Evolutionary conservation across 1,140 invertebrate species (phyloP).

Genomic region (Drosophila orosa): DNA sequence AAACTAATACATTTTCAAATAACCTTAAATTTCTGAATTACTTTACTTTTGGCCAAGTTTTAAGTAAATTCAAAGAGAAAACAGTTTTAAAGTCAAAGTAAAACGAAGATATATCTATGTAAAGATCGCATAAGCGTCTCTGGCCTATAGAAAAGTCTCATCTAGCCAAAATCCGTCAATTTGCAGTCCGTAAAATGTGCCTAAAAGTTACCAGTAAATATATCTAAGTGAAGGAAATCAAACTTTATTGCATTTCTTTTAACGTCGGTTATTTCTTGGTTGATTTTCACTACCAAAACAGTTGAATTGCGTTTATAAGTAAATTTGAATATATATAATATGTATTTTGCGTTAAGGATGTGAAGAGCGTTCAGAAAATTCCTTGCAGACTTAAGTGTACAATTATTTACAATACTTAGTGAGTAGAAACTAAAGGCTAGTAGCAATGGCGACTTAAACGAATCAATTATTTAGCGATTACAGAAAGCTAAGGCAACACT

Average conservation of each 20-base stretch:
- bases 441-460: slow-evolving; percentile 38
- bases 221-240: slow-evolving; percentile 47
- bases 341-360: slow-evolving; percentile 23
- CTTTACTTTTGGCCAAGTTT: not conserved
- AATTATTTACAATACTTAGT: slow-evolving; percentile 57
- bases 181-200: not conserved
- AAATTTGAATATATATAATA: slow-evolving; percentile 1
- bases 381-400: slow-evolving; percentile 35
- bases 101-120: not conserved
- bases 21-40: too few species aligned
- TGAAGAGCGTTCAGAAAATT: slow-evolving; percentile 56
- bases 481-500: slow-evolving; percentile 48
- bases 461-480: slow-evolving; percentile 9
- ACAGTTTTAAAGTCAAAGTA: not conserved
- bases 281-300: slow-evolving; percentile 27
- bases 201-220: slow-evolving; percentile 18
- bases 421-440: slow-evolving; percentile 27
- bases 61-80: not conserved
- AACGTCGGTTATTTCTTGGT: slow-evolving; percentile 24
- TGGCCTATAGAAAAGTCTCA: not conserved
- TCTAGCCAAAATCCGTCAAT: not conserved
- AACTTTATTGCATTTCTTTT: slow-evolving; percentile 60
- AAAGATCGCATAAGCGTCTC: not conserved
- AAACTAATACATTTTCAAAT: not conserved
- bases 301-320: slow-evolving; percentile 3